A percentile compares a stretch with the other conserved stretches of the same genome.
These are phyloP conservation scores for Chlorops oryzae DNA, from an alignment of 1,140 invertebrate genomes.

Conservation along the genomic window DNA sequence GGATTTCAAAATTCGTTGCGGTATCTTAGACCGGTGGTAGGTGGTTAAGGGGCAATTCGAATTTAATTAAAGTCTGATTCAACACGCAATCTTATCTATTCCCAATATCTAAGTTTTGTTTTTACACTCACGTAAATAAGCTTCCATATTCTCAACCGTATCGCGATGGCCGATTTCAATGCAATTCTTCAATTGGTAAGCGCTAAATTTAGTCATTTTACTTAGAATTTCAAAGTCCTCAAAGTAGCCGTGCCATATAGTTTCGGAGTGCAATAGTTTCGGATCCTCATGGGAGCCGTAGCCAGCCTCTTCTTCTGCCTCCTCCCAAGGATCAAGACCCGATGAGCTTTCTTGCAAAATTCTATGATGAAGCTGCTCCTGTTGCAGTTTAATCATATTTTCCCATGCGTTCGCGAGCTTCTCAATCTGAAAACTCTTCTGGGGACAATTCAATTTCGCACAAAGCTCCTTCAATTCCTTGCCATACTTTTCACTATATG, in stretches of 20 bases:
- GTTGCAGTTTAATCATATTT: too few species aligned
- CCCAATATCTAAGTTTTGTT: not conserved
- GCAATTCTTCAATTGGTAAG: slow-evolving; percentile 29
- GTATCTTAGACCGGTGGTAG: too few species aligned
- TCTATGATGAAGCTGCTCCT: too few species aligned
- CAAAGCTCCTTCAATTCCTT: too few species aligned
- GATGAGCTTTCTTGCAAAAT: too few species aligned
- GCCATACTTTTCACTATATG: too few species aligned
- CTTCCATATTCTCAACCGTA: slow-evolving; percentile 15
- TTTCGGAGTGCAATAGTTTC: slow-evolving; percentile 23
- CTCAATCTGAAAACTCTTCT: too few species aligned
- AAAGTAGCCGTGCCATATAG: slow-evolving; percentile 35
- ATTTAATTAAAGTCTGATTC: too few species aligned
- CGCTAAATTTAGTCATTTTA: slow-evolving; percentile 10
- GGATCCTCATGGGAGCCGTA: slow-evolving; percentile 10
- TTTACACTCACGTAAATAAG: slow-evolving; percentile 26
- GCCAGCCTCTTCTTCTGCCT: not conserved
- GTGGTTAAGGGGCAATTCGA: too few species aligned
- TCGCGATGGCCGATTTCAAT: slow-evolving; percentile 15
- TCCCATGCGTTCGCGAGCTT: too few species aligned
- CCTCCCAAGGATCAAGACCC: not conserved
- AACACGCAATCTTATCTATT: not conserved
- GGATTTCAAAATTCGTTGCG: not conserved
- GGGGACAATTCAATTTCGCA: too few species aligned
- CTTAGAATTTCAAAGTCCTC: slow-evolving; percentile 26